These are phyloP conservation scores for Calvadosia cruxmelitensis DNA, from an alignment of 30 jellyfish, hydroid and myxozoan genomes.

Conservation along the genomic window DNA sequence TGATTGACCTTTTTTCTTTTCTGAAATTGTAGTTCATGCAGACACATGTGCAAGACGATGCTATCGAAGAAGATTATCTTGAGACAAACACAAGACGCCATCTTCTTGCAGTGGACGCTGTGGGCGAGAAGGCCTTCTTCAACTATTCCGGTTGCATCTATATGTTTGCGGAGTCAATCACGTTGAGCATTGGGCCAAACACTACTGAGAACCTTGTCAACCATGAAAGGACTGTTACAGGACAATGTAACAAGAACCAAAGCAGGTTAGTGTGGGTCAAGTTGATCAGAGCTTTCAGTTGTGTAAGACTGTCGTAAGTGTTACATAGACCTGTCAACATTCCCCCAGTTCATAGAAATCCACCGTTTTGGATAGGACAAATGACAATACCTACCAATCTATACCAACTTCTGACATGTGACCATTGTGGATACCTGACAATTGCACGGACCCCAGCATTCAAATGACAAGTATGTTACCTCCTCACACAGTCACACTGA, in stretches of 20 bases:
- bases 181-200: neutral
- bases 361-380: too few species aligned
- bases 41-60: constrained; percentile 11
- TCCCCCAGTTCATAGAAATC: too few species aligned
- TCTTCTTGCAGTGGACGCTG: constrained; percentile 8
- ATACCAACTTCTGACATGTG: too few species aligned
- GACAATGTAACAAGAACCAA: constrained; percentile 4
- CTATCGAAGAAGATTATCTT: neutral
- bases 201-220: neutral
- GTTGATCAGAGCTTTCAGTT: too few species aligned
- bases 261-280: neutral
- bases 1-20: neutral
- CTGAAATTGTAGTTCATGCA: neutral
- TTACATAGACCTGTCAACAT: too few species aligned
- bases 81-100: constrained; percentile 20
- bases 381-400: too few species aligned
- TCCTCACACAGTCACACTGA: too few species aligned
- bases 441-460: too few species aligned
- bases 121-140: constrained; percentile 9
- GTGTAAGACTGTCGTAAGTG: too few species aligned
- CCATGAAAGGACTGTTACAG: constrained; percentile 12
- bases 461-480: too few species aligned
- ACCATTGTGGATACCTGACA: too few species aligned
- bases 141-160: constrained; percentile 22
- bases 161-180: constrained; percentile 17